These are phyloP conservation scores for Carassius carassius DNA, from an alignment of 2,113 vertebrate genomes.

Conservation along the genomic window DNA sequence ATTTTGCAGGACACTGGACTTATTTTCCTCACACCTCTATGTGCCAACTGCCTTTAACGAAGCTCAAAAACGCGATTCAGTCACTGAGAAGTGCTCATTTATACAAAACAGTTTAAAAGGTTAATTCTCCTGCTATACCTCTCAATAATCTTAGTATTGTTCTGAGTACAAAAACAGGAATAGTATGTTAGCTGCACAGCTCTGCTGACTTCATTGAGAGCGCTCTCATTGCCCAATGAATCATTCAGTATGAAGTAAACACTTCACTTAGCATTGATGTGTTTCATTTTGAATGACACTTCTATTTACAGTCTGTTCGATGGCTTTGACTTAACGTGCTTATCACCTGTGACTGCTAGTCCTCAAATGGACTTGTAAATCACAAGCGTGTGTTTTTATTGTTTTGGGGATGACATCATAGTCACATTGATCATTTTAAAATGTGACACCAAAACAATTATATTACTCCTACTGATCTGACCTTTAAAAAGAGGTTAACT, in stretches of 20 bases:
- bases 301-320: constrained; percentile 37
- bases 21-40: background rate
- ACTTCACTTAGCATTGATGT: constrained; percentile 39
- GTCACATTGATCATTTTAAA: background rate
- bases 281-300: constrained; percentile 39
- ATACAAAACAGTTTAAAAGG: background rate
- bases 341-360: constrained; percentile 28
- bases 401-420: constrained; percentile 16
- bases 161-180: constrained; percentile 32
- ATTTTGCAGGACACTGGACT: background rate
- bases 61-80: background rate
- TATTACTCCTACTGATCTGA: constrained; percentile 17
- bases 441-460: constrained; percentile 25
- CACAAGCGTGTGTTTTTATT: background rate
- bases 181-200: constrained; percentile 17
- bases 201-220: constrained; percentile 33
- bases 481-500: background rate
- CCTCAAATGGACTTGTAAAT: constrained; percentile 5
- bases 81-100: background rate
- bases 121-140: constrained; percentile 12
- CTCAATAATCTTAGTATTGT: constrained; percentile 3
- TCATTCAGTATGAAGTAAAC: constrained; percentile 42
- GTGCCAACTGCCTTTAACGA: background rate
- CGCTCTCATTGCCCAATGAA: constrained; percentile 43
- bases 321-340: constrained; percentile 27